These are phyloP conservation scores for Dendroctonus ponderosae DNA, from an alignment of 1,140 invertebrate genomes.

Conservation along the genomic window DNA sequence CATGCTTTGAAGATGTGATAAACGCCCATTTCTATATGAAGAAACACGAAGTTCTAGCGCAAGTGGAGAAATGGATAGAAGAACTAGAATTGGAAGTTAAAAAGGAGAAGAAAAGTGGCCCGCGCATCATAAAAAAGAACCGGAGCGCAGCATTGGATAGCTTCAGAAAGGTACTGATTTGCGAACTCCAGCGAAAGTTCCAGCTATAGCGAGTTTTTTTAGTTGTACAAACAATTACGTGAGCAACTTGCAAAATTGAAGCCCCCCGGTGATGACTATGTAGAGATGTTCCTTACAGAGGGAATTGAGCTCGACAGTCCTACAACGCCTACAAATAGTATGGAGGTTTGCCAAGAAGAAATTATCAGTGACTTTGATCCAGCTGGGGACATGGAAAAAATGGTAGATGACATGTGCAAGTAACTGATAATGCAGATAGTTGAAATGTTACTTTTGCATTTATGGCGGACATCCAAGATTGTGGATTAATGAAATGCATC, in stretches of 20 bases:
- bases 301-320: conserved; percentile 55
- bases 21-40: conserved; percentile 95
- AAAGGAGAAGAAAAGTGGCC: conserved; percentile 31
- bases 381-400: conserved; percentile 72
- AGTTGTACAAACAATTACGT: conserved; percentile 60
- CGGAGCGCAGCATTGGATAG: conserved; percentile 33
- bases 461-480: conserved; percentile 6
- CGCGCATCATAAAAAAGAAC: conserved; percentile 29
- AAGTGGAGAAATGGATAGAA: conserved; percentile 86
- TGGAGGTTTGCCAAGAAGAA: conserved; percentile 37
- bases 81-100: conserved; percentile 54
- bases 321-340: conserved; percentile 41
- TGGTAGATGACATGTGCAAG: conserved; percentile 67
- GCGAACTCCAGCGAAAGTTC: neutral
- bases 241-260: conserved; percentile 62
- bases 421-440: conserved; percentile 19
- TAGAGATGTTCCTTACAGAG: conserved; percentile 56
- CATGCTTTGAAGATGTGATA: conserved; percentile 93
- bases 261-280: conserved; percentile 46
- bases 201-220: neutral
- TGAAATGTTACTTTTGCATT: conserved; percentile 26
- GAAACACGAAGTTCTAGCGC: conserved; percentile 82
- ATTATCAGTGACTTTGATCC: conserved; percentile 52
- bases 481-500: neutral
- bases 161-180: conserved; percentile 58